phyloP scores from a whole-genome alignment of 2,113 vertebrate genomes.

The Bungarus multicinctus region DNA sequence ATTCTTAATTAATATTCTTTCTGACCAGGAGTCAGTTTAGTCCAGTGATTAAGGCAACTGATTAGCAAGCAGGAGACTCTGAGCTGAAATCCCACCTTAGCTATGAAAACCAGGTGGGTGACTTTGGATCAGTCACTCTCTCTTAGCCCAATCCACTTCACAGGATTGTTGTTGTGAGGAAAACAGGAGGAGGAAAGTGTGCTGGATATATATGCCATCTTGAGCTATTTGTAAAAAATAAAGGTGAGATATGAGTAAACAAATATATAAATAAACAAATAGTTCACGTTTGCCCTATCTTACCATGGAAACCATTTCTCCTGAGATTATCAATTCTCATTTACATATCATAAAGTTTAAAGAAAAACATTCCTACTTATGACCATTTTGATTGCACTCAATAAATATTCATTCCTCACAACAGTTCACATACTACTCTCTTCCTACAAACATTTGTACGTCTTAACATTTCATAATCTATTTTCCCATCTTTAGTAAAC shows the following conservation, averaged over 20 bases:
- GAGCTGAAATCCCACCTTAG: not conserved
- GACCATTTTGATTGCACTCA: not conserved
- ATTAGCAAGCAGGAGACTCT: not conserved
- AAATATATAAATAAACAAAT: not conserved
- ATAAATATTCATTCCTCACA: not conserved
- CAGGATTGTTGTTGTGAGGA: not conserved
- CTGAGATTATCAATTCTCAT: not conserved
- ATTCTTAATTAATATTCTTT: not conserved
- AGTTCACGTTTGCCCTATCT: not conserved
- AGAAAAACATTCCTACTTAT: not conserved
- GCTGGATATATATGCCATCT: not conserved
- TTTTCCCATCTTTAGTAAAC: not conserved
- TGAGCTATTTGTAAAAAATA: not conserved
- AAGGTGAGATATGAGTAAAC: not conserved
- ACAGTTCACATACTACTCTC: not conserved
- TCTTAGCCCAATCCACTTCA: not conserved
- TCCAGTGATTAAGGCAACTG: not conserved
- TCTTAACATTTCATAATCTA: not conserved
- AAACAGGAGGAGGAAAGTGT: not conserved
- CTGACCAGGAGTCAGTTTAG: not conserved
- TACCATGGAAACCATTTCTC: not conserved
- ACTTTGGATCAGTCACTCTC: not conserved
- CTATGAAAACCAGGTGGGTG: not conserved
- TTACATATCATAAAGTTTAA: not conserved
- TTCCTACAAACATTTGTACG: not conserved